A percentile compares a stretch with the other conserved stretches of the same genome.
These are phyloP conservation scores for Aythya baeri DNA, from an alignment of 2,113 vertebrate species.

Conservation along the genomic window DNA sequence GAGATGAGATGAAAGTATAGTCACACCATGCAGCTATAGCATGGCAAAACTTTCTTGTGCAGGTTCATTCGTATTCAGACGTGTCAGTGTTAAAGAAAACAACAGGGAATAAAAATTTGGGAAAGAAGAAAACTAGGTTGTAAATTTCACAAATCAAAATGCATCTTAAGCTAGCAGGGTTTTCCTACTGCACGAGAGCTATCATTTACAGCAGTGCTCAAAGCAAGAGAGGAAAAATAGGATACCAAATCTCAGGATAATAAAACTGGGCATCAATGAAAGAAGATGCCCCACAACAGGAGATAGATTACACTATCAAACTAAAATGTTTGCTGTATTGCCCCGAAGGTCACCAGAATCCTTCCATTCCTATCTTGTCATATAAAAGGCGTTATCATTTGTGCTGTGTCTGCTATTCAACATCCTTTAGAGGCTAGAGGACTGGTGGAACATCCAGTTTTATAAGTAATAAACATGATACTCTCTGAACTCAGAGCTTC, in stretches of 20 bases:
- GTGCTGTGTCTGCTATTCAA: not conserved
- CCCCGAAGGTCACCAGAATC: not conserved
- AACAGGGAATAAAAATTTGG: not conserved
- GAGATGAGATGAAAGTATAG: constrained; percentile 34
- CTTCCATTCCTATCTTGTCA: not conserved
- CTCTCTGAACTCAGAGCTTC: constrained; percentile 29
- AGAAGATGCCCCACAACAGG: not conserved
- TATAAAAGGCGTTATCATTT: not conserved
- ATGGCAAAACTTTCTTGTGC: not conserved
- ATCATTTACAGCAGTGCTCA: not conserved
- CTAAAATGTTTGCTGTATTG: not conserved
- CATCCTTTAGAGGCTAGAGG: not conserved
- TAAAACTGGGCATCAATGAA: not conserved
- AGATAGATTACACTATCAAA: not conserved
- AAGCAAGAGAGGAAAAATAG: not conserved
- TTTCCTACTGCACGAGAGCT: not conserved
- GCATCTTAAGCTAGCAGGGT: not conserved
- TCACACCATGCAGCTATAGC: not conserved
- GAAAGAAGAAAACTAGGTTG: not conserved
- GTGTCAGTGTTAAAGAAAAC: not conserved
- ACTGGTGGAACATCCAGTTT: not conserved
- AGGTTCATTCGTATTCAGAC: not conserved
- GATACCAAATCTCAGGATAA: not conserved
- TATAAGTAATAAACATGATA: constrained; percentile 14
- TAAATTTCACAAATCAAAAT: not conserved